Evolutionary conservation across 2,797 vertebrate species (phyloP).

Genomic region (Pogonophryne albipinna): DNA sequence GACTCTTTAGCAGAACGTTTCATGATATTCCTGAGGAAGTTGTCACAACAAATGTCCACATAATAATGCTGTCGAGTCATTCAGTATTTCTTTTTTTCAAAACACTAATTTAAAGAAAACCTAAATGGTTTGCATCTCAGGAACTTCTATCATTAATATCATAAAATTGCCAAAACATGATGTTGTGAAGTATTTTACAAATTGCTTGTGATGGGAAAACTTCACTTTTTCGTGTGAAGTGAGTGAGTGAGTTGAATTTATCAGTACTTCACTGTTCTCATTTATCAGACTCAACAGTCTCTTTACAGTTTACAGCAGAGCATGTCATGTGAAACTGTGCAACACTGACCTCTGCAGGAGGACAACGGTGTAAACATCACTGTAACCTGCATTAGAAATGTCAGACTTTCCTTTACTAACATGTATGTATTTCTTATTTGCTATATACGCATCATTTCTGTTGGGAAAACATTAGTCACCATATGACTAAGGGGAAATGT

Average conservation of each 20-base stretch:
- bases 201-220: background rate
- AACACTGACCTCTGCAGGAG: slow-evolving; percentile 76
- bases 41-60: background rate
- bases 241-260: background rate
- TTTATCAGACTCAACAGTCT: background rate
- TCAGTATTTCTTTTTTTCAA: background rate
- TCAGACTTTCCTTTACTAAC: background rate
- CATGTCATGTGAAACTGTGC: slow-evolving; percentile 21
- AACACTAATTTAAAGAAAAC: background rate
- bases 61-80: background rate
- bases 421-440: background rate
- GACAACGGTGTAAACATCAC: background rate
- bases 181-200: background rate
- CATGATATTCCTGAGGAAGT: background rate
- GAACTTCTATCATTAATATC: too few relatives aligned
- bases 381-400: background rate
- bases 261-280: background rate
- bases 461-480: background rate
- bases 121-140: background rate
- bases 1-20: background rate
- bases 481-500: background rate
- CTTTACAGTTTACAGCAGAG: background rate
- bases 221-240: background rate
- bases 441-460: background rate
- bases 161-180: background rate